A percentile compares a stretch with the other conserved stretches of the same genome.
Evolutionary conservation across 1,140 invertebrate species (phyloP).

Genomic region (Lutraria rhynchaena): DNA sequence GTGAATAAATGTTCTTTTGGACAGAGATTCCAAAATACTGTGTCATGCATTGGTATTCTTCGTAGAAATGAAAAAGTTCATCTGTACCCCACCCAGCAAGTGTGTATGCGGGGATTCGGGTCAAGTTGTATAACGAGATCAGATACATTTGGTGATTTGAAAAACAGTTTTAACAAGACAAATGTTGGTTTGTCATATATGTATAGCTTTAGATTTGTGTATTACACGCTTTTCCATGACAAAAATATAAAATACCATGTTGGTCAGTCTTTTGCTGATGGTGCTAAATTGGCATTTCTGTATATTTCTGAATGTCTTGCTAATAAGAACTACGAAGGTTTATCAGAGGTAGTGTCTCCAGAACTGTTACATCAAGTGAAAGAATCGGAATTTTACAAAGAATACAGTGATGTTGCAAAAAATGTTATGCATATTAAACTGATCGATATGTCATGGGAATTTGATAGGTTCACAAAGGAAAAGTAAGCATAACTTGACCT

Average conservation of each 20-base stretch:
- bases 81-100: too few relatives aligned
- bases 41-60: too few relatives aligned
- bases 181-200: too few relatives aligned
- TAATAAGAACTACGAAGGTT: not conserved
- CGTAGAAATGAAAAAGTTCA: too few relatives aligned
- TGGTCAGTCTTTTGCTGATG: not conserved
- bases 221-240: not conserved
- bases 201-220: not conserved
- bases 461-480: not conserved
- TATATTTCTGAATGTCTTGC: not conserved
- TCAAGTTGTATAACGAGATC: too few relatives aligned
- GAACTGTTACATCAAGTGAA: not conserved
- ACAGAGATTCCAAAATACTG: too few relatives aligned
- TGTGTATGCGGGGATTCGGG: too few relatives aligned
- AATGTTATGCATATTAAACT: not conserved
- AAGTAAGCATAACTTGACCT: too few relatives aligned
- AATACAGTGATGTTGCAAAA: not conserved
- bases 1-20: too few relatives aligned
- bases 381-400: not conserved
- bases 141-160: too few relatives aligned
- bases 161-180: too few relatives aligned
- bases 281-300: not conserved
- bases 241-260: constrained; percentile 4
- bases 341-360: not conserved
- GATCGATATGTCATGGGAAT: not conserved